These are phyloP conservation scores for Drosophila tani DNA, from an alignment of 1,140 invertebrate genomes.

Conservation along the genomic window DNA sequence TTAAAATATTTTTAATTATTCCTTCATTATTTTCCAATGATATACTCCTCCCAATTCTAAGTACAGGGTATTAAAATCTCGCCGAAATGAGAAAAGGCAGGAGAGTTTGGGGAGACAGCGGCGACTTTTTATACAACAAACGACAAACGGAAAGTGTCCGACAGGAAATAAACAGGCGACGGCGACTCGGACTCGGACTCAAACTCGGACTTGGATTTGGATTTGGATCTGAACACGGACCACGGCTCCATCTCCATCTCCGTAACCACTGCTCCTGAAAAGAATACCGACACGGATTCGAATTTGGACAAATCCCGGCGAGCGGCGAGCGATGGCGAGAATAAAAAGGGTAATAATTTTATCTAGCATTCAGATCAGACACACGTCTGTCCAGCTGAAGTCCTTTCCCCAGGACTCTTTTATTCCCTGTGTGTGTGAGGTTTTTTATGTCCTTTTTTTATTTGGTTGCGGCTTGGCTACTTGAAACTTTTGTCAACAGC, in stretches of 20 bases:
- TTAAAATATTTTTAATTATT: background rate
- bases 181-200: conserved; percentile 49
- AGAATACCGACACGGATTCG: conserved; percentile 46
- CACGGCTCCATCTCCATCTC: background rate
- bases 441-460: conserved; percentile 30
- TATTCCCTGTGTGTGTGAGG: background rate
- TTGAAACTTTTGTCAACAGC: conserved; percentile 70
- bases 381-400: conserved; percentile 66
- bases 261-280: conserved; percentile 13
- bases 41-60: background rate
- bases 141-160: conserved; percentile 84
- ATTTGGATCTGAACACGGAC: conserved; percentile 33
- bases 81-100: conserved; percentile 6
- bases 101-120: conserved; percentile 30
- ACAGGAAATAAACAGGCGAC: conserved; percentile 82
- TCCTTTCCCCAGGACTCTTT: conserved; percentile 13
- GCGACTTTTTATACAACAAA: conserved; percentile 80
- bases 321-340: conserved; percentile 56
- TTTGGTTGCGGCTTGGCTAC: conserved; percentile 41
- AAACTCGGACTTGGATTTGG: conserved; percentile 19
- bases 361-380: conserved; percentile 84
- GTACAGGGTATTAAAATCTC: conserved; percentile 6
- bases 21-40: background rate
- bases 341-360: conserved; percentile 85
- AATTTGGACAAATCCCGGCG: conserved; percentile 55